Percentiles rank a stretch among this genome's conserved stretches.
Evolutionary conservation across 2,888 invertebrate species (phyloP).

Genomic region (Mythimna vitellina): DNA sequence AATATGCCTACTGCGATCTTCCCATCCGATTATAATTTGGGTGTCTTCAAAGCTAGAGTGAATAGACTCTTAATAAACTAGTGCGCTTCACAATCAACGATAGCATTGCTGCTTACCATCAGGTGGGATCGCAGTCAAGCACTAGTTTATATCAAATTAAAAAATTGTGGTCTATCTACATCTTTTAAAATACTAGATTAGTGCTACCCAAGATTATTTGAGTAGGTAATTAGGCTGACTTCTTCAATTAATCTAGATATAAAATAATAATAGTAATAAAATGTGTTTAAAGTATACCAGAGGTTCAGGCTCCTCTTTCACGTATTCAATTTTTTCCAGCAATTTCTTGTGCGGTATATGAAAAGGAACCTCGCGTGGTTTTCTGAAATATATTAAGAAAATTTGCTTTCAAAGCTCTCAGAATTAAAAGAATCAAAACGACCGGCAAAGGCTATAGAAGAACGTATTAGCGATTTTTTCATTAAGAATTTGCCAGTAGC

Average conservation of each 20-base stretch:
- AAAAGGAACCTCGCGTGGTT: constrained; percentile 87
- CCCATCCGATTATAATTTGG: too few species aligned
- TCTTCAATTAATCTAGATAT: background rate
- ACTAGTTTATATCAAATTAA: too few species aligned
- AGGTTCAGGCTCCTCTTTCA: constrained; percentile 90
- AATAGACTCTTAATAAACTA: too few species aligned
- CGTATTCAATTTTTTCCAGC: constrained; percentile 91
- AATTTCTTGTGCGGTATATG: constrained; percentile 91
- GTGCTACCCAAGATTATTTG: background rate
- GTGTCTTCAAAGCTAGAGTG: too few species aligned
- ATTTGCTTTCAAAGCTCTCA: background rate
- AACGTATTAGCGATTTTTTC: too few species aligned
- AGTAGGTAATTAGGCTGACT: background rate
- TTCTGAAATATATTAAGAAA: constrained; percentile 70
- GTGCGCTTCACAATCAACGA: too few species aligned
- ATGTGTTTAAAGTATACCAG: constrained; percentile 81
- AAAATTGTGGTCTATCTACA: background rate
- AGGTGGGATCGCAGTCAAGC: too few species aligned
- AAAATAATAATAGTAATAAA: constrained; percentile 17
- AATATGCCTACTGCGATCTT: too few species aligned
- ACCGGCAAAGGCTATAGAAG: background rate
- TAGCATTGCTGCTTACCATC: too few species aligned
- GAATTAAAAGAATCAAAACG: too few species aligned
- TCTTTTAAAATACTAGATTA: background rate
- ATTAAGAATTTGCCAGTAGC: background rate